Evolutionary conservation across 2,888 invertebrate genomes (phyloP).

Genomic region (Glyphotaelius pellucidus): DNA sequence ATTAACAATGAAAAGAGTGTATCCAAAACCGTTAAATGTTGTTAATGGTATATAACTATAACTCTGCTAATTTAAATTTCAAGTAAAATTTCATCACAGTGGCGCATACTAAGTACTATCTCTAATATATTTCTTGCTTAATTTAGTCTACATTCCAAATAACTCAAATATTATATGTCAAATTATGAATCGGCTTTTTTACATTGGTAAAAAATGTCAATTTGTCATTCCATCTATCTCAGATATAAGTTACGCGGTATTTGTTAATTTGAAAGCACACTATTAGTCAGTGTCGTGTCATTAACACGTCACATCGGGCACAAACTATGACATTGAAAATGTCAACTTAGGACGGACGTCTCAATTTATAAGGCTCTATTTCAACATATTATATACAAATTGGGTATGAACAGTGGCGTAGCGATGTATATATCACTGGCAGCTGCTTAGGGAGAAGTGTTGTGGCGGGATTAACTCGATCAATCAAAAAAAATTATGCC

Average conservation of each 20-base stretch:
- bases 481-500: too few species aligned
- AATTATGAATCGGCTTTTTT: not conserved
- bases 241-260: conserved; percentile 2
- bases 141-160: not conserved
- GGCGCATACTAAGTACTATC: too few species aligned
- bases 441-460: not conserved
- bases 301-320: not conserved
- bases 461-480: too few species aligned
- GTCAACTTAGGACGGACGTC: not conserved
- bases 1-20: too few species aligned
- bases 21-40: too few species aligned
- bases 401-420: not conserved
- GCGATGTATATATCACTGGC: not conserved
- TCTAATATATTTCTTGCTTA: too few species aligned
- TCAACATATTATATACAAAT: not conserved
- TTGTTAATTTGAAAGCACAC: not conserved
- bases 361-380: not conserved
- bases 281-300: not conserved
- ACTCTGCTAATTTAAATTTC: too few species aligned
- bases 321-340: not conserved
- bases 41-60: too few species aligned
- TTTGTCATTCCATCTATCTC: not conserved
- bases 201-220: not conserved
- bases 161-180: not conserved
- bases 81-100: too few species aligned